A percentile compares a stretch with the other conserved stretches of the same genome.
These are phyloP conservation scores for Dinomys branickii DNA, from an alignment of 2,113 vertebrate genomes.

Conservation along the genomic window DNA sequence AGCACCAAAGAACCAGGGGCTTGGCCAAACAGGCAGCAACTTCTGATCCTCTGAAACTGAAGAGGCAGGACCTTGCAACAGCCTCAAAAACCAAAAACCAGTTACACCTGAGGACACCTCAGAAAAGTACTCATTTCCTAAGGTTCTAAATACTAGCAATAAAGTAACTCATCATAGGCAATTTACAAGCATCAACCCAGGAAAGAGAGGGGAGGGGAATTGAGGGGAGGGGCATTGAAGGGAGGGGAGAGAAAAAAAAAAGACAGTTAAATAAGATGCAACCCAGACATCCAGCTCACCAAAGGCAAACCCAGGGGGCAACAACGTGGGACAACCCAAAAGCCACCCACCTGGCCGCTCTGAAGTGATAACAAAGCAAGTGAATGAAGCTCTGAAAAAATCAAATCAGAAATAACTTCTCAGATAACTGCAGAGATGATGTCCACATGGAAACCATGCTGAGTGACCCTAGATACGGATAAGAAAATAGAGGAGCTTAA, in stretches of 20 bases:
- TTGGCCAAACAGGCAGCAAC: neutral
- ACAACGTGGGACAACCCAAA: neutral
- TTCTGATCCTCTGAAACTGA: neutral
- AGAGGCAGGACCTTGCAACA: neutral
- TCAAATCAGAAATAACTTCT: neutral
- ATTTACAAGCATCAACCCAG: neutral
- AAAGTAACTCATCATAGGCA: neutral
- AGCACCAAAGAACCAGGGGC: neutral
- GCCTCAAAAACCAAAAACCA: neutral
- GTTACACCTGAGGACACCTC: neutral
- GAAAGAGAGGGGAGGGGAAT: no score
- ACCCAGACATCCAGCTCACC: neutral
- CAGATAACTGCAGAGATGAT: neutral
- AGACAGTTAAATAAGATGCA: neutral
- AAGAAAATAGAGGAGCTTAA: neutral
- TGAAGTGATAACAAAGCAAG: neutral
- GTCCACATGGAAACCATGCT: neutral
- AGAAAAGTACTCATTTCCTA: neutral
- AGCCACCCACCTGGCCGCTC: neutral
- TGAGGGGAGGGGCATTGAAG: no score
- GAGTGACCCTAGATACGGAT: neutral
- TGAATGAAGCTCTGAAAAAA: neutral
- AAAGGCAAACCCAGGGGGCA: neutral
- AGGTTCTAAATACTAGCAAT: neutral
- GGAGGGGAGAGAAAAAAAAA: no score